Evolutionary conservation across 2,888 invertebrate genomes (phyloP), one percentile per base, ranked within the genome.

Genomic region (Eristalis pertinax): DNA sequence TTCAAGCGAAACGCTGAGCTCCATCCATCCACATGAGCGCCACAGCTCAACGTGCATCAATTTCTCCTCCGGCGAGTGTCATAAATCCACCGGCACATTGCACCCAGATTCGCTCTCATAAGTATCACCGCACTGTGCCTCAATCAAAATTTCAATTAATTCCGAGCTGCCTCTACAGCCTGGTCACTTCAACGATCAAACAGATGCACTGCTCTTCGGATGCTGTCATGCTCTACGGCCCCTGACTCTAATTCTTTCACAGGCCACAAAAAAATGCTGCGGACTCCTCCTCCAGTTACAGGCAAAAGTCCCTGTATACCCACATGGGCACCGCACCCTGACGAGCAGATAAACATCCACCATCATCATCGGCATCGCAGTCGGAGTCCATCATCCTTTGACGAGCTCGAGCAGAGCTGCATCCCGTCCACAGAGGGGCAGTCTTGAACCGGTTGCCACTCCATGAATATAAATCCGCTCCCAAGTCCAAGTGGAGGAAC

Each of bases 401-500:
- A 73, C 29, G 10, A 60, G 32, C 70, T 50, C 56, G 38, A 64
- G 50, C 56, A 70, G 56, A 56, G 56, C 26, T 19, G 50, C 19
- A 50, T 2, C 50, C 22, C 41, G 38, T 58, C 65, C 70, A 56
- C 15, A 24, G 13, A 26, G 60, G 50, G 19, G 19, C 35, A 62
- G 69, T 62, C 64, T 65, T 72, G 38, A 63, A 26, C 69, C 72
- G 72, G 81, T 81, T 70, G 75, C 43, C 81, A 81, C 69, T 81
- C 69, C 81, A 81, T 75, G 81, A 81, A 81, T 70, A 72, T 76
- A 76, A 82, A 76, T 76, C 65, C 65, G 65, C 58, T 67, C 22
- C 7, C 24, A 29, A 69, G 32, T 29, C 7, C 24, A 29, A 69
- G 32, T 29, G 60, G 60, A 60, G 26, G 24, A 60, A 29, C 50